Evolutionary conservation across 1,140 invertebrate species (phyloP).

Genomic region (Phymorhynchus buccinoides): DNA sequence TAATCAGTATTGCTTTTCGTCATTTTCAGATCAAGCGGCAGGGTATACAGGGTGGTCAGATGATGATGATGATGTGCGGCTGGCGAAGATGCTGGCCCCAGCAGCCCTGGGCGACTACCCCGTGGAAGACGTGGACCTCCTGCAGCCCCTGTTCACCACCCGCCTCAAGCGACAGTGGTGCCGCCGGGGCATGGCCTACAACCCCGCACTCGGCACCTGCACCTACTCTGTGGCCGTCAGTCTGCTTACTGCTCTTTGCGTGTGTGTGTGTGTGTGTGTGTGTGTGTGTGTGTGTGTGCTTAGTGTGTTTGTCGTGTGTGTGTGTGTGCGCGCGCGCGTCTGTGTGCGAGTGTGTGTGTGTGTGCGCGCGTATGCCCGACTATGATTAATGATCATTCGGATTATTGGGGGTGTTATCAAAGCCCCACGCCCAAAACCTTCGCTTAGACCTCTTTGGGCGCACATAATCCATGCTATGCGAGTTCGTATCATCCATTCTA

Average conservation of each 20-base stretch:
- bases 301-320: neutral
- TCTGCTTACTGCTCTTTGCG: neutral
- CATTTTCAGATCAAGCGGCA: too few species aligned
- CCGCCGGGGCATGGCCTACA: conserved; percentile 39
- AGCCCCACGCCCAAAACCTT: too few species aligned
- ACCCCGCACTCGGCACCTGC: conserved; percentile 38
- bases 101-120: neutral
- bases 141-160: conserved; percentile 23
- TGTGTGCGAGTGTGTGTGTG: too few species aligned
- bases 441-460: too few species aligned
- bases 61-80: too few species aligned
- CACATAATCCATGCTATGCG: too few species aligned
- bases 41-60: too few species aligned
- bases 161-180: conserved; percentile 39
- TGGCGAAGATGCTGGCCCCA: neutral
- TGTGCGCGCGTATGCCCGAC: neutral
- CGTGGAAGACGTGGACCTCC: neutral
- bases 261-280: neutral
- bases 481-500: too few species aligned
- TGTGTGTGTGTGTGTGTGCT: neutral
- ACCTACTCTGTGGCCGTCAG: conserved; percentile 32
- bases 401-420: too few species aligned
- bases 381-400: too few species aligned
- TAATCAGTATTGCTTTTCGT: too few species aligned
- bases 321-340: neutral